phyloP scores from a whole-genome alignment of 2,797 vertebrate genomes.

The Brachyalestes nurse region DNA sequence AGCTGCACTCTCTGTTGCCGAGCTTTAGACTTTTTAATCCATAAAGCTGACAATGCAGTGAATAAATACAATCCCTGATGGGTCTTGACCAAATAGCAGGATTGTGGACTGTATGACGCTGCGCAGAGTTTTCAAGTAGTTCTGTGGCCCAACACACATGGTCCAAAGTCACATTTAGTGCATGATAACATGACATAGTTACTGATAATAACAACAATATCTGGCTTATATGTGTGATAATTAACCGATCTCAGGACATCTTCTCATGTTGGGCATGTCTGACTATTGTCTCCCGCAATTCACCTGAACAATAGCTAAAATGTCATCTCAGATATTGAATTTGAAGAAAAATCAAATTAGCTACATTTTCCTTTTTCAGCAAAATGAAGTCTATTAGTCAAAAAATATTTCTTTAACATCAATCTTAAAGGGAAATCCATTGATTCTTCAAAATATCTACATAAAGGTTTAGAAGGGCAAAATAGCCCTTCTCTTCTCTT shows the following conservation, averaged over 20 bases:
- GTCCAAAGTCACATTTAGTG: constrained; percentile 9
- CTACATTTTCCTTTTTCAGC: no score
- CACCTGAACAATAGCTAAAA: constrained; percentile 1
- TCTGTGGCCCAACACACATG: neutral
- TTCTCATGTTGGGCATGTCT: constrained; percentile 11
- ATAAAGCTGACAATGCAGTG: constrained; percentile 46
- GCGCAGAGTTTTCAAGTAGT: neutral
- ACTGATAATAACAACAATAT: constrained; percentile 34
- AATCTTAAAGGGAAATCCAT: no score
- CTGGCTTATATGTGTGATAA: constrained; percentile 41
- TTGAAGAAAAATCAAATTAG: no score
- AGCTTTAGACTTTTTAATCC: constrained; percentile 37
- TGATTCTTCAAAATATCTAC: no score
- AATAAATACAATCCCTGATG: constrained; percentile 37
- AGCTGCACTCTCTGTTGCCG: constrained; percentile 35
- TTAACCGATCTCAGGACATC: constrained; percentile 1
- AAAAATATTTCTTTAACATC: no score
- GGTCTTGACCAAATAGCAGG: constrained; percentile 13
- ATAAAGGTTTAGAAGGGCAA: no score
- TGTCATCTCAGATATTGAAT: no score
- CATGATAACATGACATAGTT: constrained; percentile 18
- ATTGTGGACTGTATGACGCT: neutral
- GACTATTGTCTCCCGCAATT: constrained; percentile 1
- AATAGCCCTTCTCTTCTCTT: no score
- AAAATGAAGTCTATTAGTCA: no score